Percentiles rank a stretch among this genome's conserved stretches.
Evolutionary conservation across 2,888 invertebrate species (phyloP).

Genomic region (Tetragnatha montana): DNA sequence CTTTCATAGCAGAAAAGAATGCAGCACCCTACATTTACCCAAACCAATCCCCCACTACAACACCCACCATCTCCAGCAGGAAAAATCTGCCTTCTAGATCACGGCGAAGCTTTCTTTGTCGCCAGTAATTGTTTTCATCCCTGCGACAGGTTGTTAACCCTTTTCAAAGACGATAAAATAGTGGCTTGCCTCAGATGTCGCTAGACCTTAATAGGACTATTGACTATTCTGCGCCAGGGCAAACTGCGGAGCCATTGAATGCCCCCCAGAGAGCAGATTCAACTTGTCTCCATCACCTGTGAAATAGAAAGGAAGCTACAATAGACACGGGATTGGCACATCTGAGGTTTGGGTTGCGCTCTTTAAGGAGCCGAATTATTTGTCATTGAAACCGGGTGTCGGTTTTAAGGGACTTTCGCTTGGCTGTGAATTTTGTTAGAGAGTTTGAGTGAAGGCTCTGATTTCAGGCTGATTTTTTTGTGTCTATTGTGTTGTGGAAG

Average conservation of each 20-base stretch:
- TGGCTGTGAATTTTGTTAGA: not conserved
- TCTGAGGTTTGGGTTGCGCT: constrained; percentile 22
- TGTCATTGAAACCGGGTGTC: not conserved
- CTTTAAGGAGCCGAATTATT: not conserved
- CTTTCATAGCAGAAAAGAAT: too few relatives aligned
- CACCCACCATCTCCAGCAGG: too few relatives aligned
- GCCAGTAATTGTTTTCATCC: not conserved
- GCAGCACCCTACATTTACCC: too few relatives aligned
- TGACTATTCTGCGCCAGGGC: constrained; percentile 53
- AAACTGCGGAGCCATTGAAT: constrained; percentile 53
- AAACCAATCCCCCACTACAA: too few relatives aligned
- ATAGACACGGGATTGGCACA: constrained; percentile 31
- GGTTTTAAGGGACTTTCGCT: not conserved
- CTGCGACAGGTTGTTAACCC: constrained; percentile 40
- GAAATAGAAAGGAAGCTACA: constrained; percentile 53
- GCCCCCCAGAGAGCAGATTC: constrained; percentile 36
- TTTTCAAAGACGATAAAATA: constrained; percentile 48
- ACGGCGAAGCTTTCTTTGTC: not conserved
- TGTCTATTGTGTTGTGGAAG: too few relatives aligned
- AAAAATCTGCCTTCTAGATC: too few relatives aligned
- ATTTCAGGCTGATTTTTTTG: too few relatives aligned
- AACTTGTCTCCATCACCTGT: constrained; percentile 54
- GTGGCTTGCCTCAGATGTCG: constrained; percentile 54
- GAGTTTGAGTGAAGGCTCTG: not conserved
- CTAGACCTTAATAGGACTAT: constrained; percentile 57